Evolutionary conservation across 2,797 vertebrate species (phyloP).

Genomic region (Aselliscus stoliczkanus): DNA sequence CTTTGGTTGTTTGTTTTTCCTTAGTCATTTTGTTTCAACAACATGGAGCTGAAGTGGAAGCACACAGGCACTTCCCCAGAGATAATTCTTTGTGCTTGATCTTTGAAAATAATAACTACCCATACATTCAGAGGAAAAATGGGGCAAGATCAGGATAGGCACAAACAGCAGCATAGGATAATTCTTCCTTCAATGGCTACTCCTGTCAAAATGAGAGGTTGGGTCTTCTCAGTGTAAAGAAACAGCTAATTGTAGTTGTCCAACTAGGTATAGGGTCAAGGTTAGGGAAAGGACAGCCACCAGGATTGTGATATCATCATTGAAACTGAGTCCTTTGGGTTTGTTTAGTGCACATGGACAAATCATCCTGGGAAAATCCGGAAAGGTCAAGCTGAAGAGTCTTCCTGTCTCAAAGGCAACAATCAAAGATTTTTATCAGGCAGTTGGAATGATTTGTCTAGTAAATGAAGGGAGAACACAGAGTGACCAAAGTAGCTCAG

Average conservation of each 20-base stretch:
- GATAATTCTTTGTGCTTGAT: background rate
- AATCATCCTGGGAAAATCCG: background rate
- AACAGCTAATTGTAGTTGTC: background rate
- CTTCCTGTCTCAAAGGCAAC: background rate
- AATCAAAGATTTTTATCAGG: background rate
- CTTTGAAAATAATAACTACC: background rate
- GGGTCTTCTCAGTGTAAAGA: background rate
- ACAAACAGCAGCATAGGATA: background rate
- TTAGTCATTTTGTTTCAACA: background rate
- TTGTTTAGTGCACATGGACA: background rate
- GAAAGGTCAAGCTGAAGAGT: background rate
- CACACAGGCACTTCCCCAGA: background rate
- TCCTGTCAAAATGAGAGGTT: background rate
- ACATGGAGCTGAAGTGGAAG: background rate
- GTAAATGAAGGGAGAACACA: background rate
- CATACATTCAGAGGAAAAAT: background rate
- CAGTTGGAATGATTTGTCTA: background rate
- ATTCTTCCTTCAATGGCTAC: background rate
- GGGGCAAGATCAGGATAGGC: background rate
- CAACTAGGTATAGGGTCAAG: background rate
- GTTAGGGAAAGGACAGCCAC: background rate
- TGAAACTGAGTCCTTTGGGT: background rate
- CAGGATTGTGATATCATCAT: background rate
- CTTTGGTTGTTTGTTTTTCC: background rate
- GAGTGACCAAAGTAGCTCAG: background rate